A percentile compares a stretch with the other conserved stretches of the same genome.
Evolutionary conservation across 2,797 vertebrate genomes (phyloP).

Genomic region (Nannoperca obscura): DNA sequence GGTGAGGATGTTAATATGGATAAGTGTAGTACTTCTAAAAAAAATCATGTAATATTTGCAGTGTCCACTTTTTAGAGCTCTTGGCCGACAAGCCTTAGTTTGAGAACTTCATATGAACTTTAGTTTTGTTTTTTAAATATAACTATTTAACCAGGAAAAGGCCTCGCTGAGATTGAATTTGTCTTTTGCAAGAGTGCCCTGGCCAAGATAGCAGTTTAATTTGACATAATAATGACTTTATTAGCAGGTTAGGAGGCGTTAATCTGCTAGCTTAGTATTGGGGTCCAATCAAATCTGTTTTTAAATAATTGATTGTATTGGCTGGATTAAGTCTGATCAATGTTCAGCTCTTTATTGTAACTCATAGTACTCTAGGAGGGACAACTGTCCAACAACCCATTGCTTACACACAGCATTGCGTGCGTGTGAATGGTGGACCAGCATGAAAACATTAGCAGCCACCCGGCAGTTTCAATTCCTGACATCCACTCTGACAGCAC

Average conservation of each 20-base stretch:
- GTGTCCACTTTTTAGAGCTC: background rate
- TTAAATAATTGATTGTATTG: background rate
- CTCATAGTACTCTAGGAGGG: background rate
- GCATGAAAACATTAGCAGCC: slow-evolving; percentile 2
- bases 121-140: background rate
- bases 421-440: background rate
- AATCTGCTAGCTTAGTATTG: background rate
- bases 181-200: background rate
- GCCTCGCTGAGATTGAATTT: background rate
- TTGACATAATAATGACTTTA: background rate
- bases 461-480: slow-evolving; percentile 31
- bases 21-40: background rate
- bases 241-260: background rate
- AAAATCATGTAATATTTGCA: background rate
- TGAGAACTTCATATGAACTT: background rate
- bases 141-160: background rate
- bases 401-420: background rate
- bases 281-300: background rate
- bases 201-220: background rate
- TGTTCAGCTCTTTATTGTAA: background rate
- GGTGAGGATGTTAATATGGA: background rate
- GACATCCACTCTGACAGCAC: slow-evolving; percentile 20
- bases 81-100: background rate
- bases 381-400: background rate
- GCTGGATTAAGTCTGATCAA: background rate